Evolutionary conservation across 2,888 invertebrate genomes (phyloP).

Genomic region (Dryadula phaetusa): DNA sequence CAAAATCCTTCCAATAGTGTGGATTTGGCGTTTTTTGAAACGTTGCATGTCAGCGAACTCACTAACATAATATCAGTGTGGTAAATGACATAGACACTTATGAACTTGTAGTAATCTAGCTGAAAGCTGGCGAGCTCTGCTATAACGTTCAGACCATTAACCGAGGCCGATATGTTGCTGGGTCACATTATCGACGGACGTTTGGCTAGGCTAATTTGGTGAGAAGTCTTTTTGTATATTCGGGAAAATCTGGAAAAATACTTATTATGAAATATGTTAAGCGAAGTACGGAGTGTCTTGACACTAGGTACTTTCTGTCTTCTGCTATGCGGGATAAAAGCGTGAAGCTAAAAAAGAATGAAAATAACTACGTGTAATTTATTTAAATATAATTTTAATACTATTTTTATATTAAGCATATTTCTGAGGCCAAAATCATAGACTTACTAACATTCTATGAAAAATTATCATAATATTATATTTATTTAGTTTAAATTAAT

Average conservation of each 20-base stretch:
- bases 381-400: no score
- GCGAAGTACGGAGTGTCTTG: no score
- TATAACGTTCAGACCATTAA: constrained; percentile 43
- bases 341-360: no score
- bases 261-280: not conserved
- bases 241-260: not conserved
- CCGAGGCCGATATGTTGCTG: constrained; percentile 35
- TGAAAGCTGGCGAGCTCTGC: constrained; percentile 43
- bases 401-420: no score
- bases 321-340: no score
- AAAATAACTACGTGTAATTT: no score
- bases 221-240: constrained; percentile 4
- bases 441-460: no score
- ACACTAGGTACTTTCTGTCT: no score
- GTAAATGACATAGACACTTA: constrained; percentile 40
- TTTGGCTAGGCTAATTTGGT: constrained; percentile 26
- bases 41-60: constrained; percentile 35
- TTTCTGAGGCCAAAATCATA: no score
- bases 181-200: constrained; percentile 27
- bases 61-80: constrained; percentile 32
- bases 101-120: constrained; percentile 43
- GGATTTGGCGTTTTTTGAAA: constrained; percentile 34
- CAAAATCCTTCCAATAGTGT: constrained; percentile 30
- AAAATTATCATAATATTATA: no score
- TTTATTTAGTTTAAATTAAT: no score